phyloP scores from a whole-genome alignment of 2,113 vertebrate genomes.

The Cyanistes caeruleus region DNA sequence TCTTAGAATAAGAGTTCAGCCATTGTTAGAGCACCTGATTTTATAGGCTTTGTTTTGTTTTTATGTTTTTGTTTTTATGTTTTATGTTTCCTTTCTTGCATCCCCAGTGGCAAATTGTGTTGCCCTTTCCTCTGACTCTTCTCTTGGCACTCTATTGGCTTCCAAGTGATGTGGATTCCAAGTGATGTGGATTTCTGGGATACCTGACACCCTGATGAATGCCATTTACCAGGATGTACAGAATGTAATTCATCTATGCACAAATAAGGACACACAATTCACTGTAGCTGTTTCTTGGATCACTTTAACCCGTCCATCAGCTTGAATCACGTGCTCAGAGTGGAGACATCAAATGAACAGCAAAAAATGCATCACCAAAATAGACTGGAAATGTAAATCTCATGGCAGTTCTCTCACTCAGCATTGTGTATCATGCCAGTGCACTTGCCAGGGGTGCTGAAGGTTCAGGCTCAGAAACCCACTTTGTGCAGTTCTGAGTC shows the following conservation, averaged over 20 bases:
- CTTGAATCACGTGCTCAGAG: neutral
- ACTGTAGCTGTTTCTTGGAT: neutral
- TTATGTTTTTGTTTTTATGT: neutral
- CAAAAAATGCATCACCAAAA: neutral
- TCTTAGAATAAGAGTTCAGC: neutral
- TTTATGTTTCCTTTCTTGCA: neutral
- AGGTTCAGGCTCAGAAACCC: neutral
- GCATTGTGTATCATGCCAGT: neutral
- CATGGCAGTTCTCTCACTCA: neutral
- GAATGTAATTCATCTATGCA: neutral
- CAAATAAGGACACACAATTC: neutral
- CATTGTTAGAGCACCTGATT: neutral
- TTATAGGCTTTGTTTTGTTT: neutral
- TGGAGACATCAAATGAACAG: neutral
- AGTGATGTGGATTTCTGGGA: neutral
- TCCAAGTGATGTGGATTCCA: neutral
- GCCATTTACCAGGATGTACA: neutral
- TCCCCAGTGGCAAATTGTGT: neutral
- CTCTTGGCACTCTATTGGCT: neutral
- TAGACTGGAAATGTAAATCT: neutral
- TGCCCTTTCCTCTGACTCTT: neutral
- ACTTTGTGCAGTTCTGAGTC: neutral
- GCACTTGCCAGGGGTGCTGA: neutral
- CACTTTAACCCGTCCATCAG: neutral
- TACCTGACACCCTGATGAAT: neutral